Conservation (phyloP, 2,113 vertebrate genomes). For the Eurypyga helias region DNA sequence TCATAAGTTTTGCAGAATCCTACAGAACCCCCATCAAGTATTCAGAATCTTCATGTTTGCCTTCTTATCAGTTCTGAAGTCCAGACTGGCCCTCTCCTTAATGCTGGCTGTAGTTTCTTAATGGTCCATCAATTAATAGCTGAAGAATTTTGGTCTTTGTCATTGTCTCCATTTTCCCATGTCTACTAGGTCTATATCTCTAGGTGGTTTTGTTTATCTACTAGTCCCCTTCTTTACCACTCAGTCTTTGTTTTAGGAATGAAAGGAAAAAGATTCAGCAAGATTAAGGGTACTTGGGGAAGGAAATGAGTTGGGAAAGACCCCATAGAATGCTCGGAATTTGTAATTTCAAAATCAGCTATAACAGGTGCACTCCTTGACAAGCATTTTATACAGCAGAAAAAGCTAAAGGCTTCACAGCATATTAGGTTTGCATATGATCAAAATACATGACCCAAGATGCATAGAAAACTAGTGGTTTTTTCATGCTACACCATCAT, state of each 20-base stretch:
- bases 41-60: neutral
- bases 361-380: neutral
- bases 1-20: neutral
- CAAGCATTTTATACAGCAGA: neutral
- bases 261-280: neutral
- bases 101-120: neutral
- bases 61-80: neutral
- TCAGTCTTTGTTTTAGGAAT: neutral
- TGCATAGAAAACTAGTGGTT: neutral
- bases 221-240: neutral
- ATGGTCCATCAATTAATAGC: neutral
- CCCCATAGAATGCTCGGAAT: neutral
- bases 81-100: neutral
- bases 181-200: neutral
- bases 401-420: neutral
- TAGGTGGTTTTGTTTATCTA: neutral
- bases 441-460: neutral
- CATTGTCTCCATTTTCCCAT: neutral
- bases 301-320: neutral
- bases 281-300: neutral
- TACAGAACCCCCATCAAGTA: neutral
- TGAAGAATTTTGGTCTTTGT: neutral
- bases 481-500: neutral
- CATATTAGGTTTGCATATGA: neutral
- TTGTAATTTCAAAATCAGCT: neutral